phyloP scores from a whole-genome alignment of 2,888 invertebrate species.

The Eledona agricola region DNA sequence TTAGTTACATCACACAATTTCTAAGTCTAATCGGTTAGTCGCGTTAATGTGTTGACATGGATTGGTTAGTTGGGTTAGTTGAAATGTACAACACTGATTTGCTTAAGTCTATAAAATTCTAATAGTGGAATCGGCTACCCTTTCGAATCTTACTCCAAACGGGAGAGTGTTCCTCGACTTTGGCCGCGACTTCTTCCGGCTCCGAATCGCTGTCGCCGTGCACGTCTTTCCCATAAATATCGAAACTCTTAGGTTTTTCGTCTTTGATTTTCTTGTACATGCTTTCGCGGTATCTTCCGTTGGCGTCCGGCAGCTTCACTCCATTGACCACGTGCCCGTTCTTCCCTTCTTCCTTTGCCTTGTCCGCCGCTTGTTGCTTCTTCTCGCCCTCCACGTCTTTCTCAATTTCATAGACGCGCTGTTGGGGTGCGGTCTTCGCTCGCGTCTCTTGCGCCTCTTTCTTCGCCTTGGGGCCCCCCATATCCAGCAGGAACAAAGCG shows the following conservation, averaged over 20 bases:
- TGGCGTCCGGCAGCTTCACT: constrained; percentile 38
- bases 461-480: constrained; percentile 68
- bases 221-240: constrained; percentile 57
- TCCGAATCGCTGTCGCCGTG: constrained; percentile 51
- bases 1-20: too few relatives aligned
- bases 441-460: constrained; percentile 50
- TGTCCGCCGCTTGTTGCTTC: constrained; percentile 7
- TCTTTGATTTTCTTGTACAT: constrained; percentile 51
- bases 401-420: constrained; percentile 49
- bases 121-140: constrained; percentile 49
- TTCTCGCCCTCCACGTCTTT: constrained; percentile 40
- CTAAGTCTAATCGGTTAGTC: too few relatives aligned
- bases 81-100: too few relatives aligned
- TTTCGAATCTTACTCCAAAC: constrained; percentile 61
- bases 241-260: constrained; percentile 51
- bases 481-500: constrained; percentile 73
- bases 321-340: constrained; percentile 31
- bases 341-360: constrained; percentile 4
- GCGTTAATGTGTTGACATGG: too few relatives aligned
- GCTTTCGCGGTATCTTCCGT: constrained; percentile 39
- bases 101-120: too few relatives aligned
- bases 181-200: constrained; percentile 50
- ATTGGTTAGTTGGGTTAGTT: too few relatives aligned
- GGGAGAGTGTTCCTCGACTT: constrained; percentile 58
- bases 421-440: constrained; percentile 40